Conservation (phyloP, 2,888 invertebrate species). For the Liopterus haemorrhoidalis region DNA sequence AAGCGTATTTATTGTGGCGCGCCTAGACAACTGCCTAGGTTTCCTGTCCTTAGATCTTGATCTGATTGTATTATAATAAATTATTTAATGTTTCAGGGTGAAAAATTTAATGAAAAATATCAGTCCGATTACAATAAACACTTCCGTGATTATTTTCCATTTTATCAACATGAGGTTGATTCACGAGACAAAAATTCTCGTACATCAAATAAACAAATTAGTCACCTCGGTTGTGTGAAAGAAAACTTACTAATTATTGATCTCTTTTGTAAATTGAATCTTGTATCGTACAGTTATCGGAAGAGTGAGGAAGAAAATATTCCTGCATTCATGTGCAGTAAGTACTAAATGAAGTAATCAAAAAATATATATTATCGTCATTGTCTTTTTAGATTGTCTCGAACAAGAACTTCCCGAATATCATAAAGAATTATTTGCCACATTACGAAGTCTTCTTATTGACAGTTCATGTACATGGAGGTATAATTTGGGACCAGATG, state of each 20-base stretch:
- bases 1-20: too few species aligned
- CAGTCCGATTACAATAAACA: constrained; percentile 51
- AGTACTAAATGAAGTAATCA: too few species aligned
- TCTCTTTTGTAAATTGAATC: constrained; percentile 50
- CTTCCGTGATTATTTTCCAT: constrained; percentile 56
- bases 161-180: constrained; percentile 46
- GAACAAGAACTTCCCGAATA: too few species aligned
- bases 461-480: constrained; percentile 2
- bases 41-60: too few species aligned
- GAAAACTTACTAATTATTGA: constrained; percentile 53
- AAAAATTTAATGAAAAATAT: constrained; percentile 42
- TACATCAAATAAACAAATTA: constrained; percentile 44
- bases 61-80: too few species aligned
- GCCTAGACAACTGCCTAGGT: too few species aligned
- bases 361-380: too few species aligned
- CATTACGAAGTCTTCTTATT: constrained; percentile 13
- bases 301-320: constrained; percentile 39
- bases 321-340: too few species aligned
- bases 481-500: too few species aligned
- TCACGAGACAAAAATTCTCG: constrained; percentile 39
- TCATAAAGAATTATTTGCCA: too few species aligned
- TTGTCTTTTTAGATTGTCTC: too few species aligned
- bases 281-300: constrained; percentile 44
- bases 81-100: constrained; percentile 11
- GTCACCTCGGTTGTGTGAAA: constrained; percentile 46